These are phyloP conservation scores for Pentalonia nigronervosa DNA, from an alignment of 1,140 invertebrate genomes.

Conservation along the genomic window DNA sequence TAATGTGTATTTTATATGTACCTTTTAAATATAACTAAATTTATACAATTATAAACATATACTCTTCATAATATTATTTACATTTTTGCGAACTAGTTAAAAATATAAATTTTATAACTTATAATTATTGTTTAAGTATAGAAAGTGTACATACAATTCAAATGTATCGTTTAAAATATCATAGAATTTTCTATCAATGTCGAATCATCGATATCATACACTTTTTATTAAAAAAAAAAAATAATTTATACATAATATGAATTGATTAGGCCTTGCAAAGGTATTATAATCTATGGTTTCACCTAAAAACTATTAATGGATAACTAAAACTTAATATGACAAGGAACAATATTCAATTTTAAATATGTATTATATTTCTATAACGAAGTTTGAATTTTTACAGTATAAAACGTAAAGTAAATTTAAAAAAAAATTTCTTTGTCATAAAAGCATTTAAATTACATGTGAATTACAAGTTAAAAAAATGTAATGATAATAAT, in stretches of 20 bases:
- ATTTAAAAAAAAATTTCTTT: not conserved
- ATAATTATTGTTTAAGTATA: no score
- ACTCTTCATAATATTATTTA: not conserved
- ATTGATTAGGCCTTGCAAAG: not conserved
- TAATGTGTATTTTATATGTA: not conserved
- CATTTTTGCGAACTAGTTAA: not conserved
- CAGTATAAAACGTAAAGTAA: no score
- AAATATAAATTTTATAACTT: not conserved
- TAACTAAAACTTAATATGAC: not conserved
- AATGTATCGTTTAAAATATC: not conserved
- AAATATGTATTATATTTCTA: not conserved
- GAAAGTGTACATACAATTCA: not conserved
- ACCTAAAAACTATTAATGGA: not conserved
- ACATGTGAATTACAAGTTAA: not conserved
- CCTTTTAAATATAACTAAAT: not conserved
- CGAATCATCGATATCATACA: no score
- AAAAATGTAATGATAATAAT: not conserved
- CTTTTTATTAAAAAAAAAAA: no score
- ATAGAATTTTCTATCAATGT: not conserved
- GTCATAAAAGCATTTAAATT: not conserved
- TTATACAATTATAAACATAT: not conserved
- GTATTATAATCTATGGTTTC: not conserved
- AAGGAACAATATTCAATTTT: not conserved
- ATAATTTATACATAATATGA: not conserved
- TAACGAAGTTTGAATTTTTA: not conserved